Base-by-base conservation (phyloP, 2,888 invertebrate species). In the Sminthurinus aureus region DNA sequence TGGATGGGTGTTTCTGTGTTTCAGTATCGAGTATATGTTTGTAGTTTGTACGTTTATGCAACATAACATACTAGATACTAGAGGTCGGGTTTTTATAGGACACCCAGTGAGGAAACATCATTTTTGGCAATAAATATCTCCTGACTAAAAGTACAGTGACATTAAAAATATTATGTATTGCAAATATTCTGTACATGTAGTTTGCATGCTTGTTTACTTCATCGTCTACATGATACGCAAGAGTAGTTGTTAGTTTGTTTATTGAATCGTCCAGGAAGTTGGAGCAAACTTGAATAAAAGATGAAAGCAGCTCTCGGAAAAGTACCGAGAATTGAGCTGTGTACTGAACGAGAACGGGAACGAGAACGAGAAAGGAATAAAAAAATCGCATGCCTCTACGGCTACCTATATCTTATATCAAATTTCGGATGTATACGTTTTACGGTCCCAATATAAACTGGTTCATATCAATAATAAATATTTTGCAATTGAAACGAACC, bases 391-490 rank as follows among this genome's bases (percentile, higher is more conserved):
- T 22, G 71, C 24, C 24, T 22, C 69, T 3, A 69, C 9, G 69
- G 22, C 26, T 22, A 1, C 26, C 24, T n/a, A n/a, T n/a, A n/a
- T n/a, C n/a, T n/a, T n/a, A n/a, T n/a, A n/a, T n/a, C n/a, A n/a
- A n/a, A n/a, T n/a, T n/a, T n/a, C n/a, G n/a, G n/a, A n/a, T n/a
- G n/a, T 71, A 58, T 24, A 24, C 26, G 24, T 6, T 38, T 38
- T 38, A 38, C 38, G 38, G 38, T 38, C 71, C 24, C 67, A 69
- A 69, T 69, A 9, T 69, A n/a, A 22, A 69, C 67, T 69, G 67
- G 67, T 69, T 20, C 67, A 69, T 58, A 38, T 69, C 71, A 71
- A 71, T 71, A 71, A 71, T 71, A 71, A 71, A 71, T 71, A 71
- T 71, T 71, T 71, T 71, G 71, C 71, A 71, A 71, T 22, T 13